These are phyloP conservation scores for Planococcus citri DNA, from an alignment of 1,140 invertebrate genomes.

Conservation along the genomic window DNA sequence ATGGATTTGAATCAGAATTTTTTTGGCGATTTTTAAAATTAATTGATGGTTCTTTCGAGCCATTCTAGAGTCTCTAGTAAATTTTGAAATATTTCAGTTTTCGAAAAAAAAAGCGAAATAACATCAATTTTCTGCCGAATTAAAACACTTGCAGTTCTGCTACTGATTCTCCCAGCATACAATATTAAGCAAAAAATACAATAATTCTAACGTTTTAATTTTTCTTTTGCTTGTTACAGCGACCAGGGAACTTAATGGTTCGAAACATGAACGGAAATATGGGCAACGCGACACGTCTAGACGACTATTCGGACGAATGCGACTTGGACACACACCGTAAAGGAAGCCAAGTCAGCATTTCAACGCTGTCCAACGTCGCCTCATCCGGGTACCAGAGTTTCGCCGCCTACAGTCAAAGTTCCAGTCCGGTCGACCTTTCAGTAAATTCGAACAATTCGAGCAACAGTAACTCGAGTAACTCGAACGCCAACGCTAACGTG, in stretches of 20 bases:
- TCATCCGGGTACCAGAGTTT: conserved; percentile 85
- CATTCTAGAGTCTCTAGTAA: too few relatives aligned
- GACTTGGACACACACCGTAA: conserved; percentile 45
- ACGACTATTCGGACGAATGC: conserved; percentile 56
- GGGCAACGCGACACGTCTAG: conserved; percentile 33
- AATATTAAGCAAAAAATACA: too few relatives aligned
- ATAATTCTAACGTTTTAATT: not conserved
- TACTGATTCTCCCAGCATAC: too few relatives aligned
- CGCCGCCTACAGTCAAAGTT: conserved; percentile 77
- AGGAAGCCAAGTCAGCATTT: conserved; percentile 61
- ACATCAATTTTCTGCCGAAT: too few relatives aligned
- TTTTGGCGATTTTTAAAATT: too few relatives aligned
- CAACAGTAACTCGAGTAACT: conserved; percentile 24
- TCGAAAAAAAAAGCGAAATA: too few relatives aligned
- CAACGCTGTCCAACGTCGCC: conserved; percentile 65
- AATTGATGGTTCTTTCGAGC: too few relatives aligned
- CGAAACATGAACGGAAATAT: not conserved
- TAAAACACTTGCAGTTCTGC: too few relatives aligned
- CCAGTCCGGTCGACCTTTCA: conserved; percentile 67
- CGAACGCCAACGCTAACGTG: conserved; percentile 23
- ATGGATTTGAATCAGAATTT: too few relatives aligned
- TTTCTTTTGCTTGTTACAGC: not conserved
- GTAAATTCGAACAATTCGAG: conserved; percentile 31
- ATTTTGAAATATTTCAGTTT: too few relatives aligned
- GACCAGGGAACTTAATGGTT: not conserved